Conservation (phyloP, 2,888 invertebrate species). For the Chalcis sispes region DNA sequence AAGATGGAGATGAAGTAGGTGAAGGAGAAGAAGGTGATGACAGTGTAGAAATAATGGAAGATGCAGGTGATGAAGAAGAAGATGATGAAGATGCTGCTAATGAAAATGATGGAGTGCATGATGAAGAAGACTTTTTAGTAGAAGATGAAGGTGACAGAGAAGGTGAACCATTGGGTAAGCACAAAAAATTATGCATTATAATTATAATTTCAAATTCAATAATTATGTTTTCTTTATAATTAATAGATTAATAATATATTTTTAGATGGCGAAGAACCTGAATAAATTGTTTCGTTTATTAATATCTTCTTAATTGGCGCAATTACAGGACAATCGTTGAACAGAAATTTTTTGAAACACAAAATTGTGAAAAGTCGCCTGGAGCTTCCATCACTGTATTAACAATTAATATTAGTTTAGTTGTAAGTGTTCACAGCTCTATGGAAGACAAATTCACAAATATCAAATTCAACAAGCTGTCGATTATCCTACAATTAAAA, state of each 20-base stretch:
- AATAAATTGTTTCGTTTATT: slow-evolving; percentile 44
- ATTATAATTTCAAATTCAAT: not conserved
- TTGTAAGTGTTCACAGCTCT: slow-evolving; percentile 48
- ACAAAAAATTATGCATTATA: not conserved
- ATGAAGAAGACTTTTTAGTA: slow-evolving; percentile 70
- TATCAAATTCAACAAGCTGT: slow-evolving; percentile 33
- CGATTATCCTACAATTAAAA: slow-evolving; percentile 23
- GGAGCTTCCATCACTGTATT: slow-evolving; percentile 49
- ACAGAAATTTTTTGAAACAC: slow-evolving; percentile 30
- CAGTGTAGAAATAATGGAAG: slow-evolving; percentile 71
- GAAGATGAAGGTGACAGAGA: slow-evolving; percentile 72
- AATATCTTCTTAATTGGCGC: slow-evolving; percentile 38
- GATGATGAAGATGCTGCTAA: slow-evolving; percentile 65
- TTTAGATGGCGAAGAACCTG: slow-evolving; percentile 55
- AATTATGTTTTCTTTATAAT: not conserved
- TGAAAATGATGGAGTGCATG: slow-evolving; percentile 67
- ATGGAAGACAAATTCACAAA: slow-evolving; percentile 26
- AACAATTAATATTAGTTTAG: slow-evolving; percentile 52
- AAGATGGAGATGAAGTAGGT: slow-evolving; percentile 57
- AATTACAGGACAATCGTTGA: slow-evolving; percentile 52
- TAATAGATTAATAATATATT: not conserved
- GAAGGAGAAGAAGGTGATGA: slow-evolving; percentile 72
- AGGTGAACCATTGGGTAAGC: slow-evolving; percentile 60
- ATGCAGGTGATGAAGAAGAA: slow-evolving; percentile 67
- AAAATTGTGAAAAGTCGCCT: slow-evolving; percentile 33